These are phyloP conservation scores for Drosophila persimilis DNA, from an alignment of 1,140 invertebrate species.

Conservation along the genomic window DNA sequence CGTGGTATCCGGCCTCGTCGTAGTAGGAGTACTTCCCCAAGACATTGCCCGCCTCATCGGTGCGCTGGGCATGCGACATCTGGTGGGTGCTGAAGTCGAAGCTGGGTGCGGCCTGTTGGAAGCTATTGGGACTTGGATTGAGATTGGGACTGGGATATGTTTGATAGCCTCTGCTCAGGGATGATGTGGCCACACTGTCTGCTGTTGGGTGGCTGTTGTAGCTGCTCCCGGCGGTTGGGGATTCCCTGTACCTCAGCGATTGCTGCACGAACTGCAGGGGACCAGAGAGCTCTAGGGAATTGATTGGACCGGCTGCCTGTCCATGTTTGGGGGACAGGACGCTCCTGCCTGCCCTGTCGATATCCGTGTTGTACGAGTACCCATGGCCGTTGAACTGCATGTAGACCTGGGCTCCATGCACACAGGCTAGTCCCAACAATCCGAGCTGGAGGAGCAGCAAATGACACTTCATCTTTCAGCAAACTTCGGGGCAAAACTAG, in stretches of 20 bases:
- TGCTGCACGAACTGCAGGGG: slow-evolving; percentile 52
- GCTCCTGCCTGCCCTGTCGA: slow-evolving; percentile 15
- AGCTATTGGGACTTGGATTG: not conserved
- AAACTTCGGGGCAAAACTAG: slow-evolving; percentile 31
- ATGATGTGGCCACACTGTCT: slow-evolving; percentile 3
- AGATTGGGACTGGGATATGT: not conserved
- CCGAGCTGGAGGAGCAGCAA: slow-evolving; percentile 9
- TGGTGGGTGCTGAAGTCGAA: slow-evolving; percentile 83
- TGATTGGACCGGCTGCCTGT: slow-evolving; percentile 17
- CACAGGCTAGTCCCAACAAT: slow-evolving; percentile 3
- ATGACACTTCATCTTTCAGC: slow-evolving; percentile 23
- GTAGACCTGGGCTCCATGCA: slow-evolving; percentile 49
- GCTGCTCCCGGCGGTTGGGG: slow-evolving; percentile 4
- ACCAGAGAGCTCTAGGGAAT: slow-evolving; percentile 2
- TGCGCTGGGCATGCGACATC: slow-evolving; percentile 87
- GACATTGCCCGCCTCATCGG: slow-evolving; percentile 87
- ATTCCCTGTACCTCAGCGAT: slow-evolving; percentile 27
- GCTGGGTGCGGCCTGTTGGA: not conserved
- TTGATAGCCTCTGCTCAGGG: slow-evolving; percentile 12
- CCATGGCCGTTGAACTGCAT: slow-evolving; percentile 64
- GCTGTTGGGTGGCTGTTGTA: not conserved
- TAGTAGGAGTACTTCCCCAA: slow-evolving; percentile 88
- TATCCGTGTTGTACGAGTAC: slow-evolving; percentile 63
- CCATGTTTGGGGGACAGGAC: slow-evolving; percentile 36
- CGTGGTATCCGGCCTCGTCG: slow-evolving; percentile 84